Evolutionary conservation across 2,113 vertebrate species (phyloP).

Genomic region (Scomber scombrus): DNA sequence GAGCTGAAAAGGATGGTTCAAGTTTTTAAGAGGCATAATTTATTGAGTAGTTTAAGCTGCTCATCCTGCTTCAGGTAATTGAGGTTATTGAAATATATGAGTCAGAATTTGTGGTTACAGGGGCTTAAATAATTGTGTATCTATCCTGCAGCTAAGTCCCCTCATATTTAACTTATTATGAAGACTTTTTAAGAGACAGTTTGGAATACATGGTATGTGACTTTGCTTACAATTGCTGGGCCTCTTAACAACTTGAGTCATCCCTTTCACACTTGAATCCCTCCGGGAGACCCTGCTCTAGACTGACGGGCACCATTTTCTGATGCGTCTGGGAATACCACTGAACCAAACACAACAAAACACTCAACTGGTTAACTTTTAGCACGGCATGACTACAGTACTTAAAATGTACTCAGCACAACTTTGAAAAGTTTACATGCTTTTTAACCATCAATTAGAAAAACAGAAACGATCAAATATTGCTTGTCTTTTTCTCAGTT

Average conservation of each 20-base stretch:
- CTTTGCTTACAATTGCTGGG: constrained; percentile 38
- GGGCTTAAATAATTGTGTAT: constrained; percentile 12
- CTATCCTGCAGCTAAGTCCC: neutral
- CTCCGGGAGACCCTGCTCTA: constrained; percentile 56
- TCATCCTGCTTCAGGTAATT: neutral
- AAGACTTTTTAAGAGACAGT: constrained; percentile 29
- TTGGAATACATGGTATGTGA: constrained; percentile 35
- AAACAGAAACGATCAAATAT: constrained; percentile 70
- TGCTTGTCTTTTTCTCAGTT: constrained; percentile 67
- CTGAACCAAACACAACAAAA: constrained; percentile 72
- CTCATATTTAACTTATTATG: constrained; percentile 30
- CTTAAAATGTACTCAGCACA: constrained; percentile 59
- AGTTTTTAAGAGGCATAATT: constrained; percentile 24
- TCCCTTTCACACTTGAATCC: constrained; percentile 46
- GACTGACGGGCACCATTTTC: constrained; percentile 56
- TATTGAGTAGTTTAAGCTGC: neutral
- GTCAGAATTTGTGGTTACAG: neutral
- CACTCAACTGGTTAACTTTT: constrained; percentile 66
- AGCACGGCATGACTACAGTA: constrained; percentile 68
- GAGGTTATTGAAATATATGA: neutral
- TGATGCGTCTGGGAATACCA: constrained; percentile 66
- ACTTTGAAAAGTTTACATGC: constrained; percentile 70
- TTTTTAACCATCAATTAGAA: constrained; percentile 44
- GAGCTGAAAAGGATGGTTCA: constrained; percentile 7
- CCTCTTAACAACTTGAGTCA: constrained; percentile 60